phyloP scores from a whole-genome alignment of 2,888 invertebrate genomes.

The Actias luna region DNA sequence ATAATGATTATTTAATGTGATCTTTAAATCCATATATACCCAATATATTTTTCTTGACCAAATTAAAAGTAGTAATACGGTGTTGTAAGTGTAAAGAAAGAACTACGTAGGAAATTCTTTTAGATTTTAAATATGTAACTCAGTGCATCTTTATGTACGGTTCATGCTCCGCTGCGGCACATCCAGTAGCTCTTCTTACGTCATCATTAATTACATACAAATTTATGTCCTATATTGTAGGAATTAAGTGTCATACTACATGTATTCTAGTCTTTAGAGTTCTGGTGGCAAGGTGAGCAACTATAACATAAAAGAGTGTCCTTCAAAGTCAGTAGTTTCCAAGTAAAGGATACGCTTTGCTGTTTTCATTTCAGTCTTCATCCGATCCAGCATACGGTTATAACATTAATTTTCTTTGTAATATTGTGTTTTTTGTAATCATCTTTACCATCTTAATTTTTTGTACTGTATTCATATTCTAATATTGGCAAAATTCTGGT shows the following conservation, averaged over 20 bases:
- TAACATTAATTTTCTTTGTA: slow-evolving; percentile 36
- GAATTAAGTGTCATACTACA: slow-evolving; percentile 24
- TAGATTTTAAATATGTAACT: slow-evolving; percentile 32
- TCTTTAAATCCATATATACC: no score
- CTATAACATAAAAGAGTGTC: slow-evolving; percentile 70
- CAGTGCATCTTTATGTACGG: slow-evolving; percentile 62
- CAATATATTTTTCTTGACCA: no score
- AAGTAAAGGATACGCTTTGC: slow-evolving; percentile 61
- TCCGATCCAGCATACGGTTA: slow-evolving; percentile 44
- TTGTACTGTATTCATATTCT: slow-evolving; percentile 13
- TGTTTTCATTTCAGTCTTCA: slow-evolving; percentile 68
- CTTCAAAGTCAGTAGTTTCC: slow-evolving; percentile 61
- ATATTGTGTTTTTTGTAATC: slow-evolving; percentile 25
- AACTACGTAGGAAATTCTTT: slow-evolving; percentile 15
- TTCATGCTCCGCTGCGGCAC: slow-evolving; percentile 70
- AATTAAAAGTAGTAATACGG: no score
- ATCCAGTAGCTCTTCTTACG: slow-evolving; percentile 60
- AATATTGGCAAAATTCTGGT: neutral
- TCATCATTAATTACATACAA: slow-evolving; percentile 34
- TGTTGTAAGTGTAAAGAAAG: neutral
- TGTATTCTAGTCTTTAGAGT: slow-evolving; percentile 22
- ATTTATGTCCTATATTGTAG: slow-evolving; percentile 38
- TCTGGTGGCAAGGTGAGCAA: slow-evolving; percentile 64
- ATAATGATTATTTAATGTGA: no score
- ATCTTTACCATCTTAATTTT: slow-evolving; percentile 17